Evolutionary conservation across 2,888 invertebrate genomes (phyloP), one percentile per base, ranked within the genome.

Genomic region (Clivina fossor): DNA sequence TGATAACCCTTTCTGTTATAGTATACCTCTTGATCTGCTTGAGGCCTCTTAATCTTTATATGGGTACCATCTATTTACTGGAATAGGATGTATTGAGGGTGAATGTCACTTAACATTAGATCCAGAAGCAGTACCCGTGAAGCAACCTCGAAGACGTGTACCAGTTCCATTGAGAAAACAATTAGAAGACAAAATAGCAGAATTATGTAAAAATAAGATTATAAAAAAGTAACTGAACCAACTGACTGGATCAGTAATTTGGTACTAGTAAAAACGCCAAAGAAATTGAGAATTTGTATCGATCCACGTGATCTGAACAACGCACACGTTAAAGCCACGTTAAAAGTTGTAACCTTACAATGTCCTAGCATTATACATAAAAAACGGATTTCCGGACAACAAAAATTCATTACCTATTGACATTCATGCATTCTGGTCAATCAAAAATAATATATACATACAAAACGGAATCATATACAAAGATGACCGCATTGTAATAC

Each of bases 21-120:
- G 33, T 62, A 64, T 3, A 30, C 28, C 38, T 61, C 35, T 41
- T 61, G 63, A 18, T 62, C 30, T 3, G 28, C 4, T n/a, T 18
- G 48, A 18, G 63, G 62, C 9, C 51, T 53, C 46, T 57, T 61
- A 4, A 66, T 66, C 4, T 28, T 44, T 3, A 66, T 62, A 46
- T 64, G 63, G 2, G 54, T 58, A 16, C 62, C 56, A 22, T 60
- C 64, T 24, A 64, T 63, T 58, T 37, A 18, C 35, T 20, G 58
- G 56, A n/a, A 18, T 58, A 11, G 56, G 58, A 20, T 9, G 11
- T 2, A 2, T 50, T 2, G 26, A 22, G 28, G 40, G 26, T 1
- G 28, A 38, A 40, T 40, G 16, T 38, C 26, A 18, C 9, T 24
- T 7, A 40, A 40, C 13, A 9, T 50, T 9, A 28, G 40, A 3